Evolutionary conservation across 2,888 invertebrate species (phyloP), one percentile per base, ranked within the genome.

Genomic region (Thecophora atra): DNA sequence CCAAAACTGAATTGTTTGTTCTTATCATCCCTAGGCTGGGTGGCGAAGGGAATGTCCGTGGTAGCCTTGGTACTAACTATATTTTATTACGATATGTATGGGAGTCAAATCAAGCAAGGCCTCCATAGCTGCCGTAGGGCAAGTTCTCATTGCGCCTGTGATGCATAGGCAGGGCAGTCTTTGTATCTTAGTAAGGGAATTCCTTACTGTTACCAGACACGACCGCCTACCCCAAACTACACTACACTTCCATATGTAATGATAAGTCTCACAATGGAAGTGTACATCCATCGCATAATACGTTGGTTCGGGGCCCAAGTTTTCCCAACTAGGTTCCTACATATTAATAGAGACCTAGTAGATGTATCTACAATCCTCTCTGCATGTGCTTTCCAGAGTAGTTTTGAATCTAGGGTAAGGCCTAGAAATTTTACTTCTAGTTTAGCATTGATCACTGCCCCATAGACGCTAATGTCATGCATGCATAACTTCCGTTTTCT

Each of bases 71-170:
- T n/a, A n/a, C n/a, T n/a, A n/a, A n/a, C n/a, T n/a, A n/a, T n/a
- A n/a, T n/a, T n/a, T n/a, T n/a, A n/a, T n/a, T n/a, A n/a, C n/a
- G n/a, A n/a, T n/a, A n/a, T n/a, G n/a, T n/a, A n/a, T n/a, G n/a
- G n/a, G n/a, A n/a, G n/a, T n/a, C n/a, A n/a, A n/a, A n/a, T n/a
- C n/a, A n/a, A n/a, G n/a, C n/a, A n/a, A n/a, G n/a, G n/a, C n/a
- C n/a, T n/a, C n/a, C n/a, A n/a, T n/a, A n/a, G n/a, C n/a, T n/a
- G n/a, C n/a, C n/a, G n/a, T n/a, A n/a, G n/a, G n/a, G n/a, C n/a
- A n/a, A n/a, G n/a, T n/a, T n/a, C n/a, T n/a, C n/a, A 54, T 54
- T 54, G 54, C n/a, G 2, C 54, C 54, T 2, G 54, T 54, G 54
- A 54, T 54, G 21, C 54, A 54, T n/a, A 54, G 21, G 19, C 54